Conservation (phyloP, 2,797 vertebrate species). For the Brachyalestes nurse region DNA sequence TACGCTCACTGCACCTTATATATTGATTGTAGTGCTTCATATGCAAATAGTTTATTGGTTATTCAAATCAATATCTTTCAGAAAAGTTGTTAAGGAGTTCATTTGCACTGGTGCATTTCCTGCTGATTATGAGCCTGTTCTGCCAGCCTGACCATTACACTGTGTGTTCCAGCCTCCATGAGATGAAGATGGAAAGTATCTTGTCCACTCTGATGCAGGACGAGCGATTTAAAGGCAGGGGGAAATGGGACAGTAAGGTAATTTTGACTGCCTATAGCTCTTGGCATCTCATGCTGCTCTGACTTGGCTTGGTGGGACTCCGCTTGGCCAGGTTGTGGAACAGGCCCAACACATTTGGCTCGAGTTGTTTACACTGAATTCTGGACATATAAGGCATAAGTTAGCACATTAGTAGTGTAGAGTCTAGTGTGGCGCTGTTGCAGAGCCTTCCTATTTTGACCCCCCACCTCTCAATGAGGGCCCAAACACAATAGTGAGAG, state of each 20-base stretch:
- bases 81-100: too few species aligned
- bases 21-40: too few species aligned
- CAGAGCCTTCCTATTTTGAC: slow-evolving; percentile 15
- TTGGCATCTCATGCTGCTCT: background rate
- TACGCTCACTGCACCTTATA: too few species aligned
- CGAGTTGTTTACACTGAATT: slow-evolving; percentile 11
- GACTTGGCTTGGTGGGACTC: background rate
- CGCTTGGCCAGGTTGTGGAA: slow-evolving; percentile 6
- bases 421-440: slow-evolving; percentile 21
- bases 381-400: background rate
- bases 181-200: slow-evolving; percentile 88
- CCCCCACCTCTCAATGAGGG: slow-evolving; percentile 21
- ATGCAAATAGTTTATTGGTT: too few species aligned
- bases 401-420: slow-evolving; percentile 2
- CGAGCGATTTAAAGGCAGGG: slow-evolving; percentile 78
- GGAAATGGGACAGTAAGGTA: slow-evolving; percentile 81
- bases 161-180: slow-evolving; percentile 78
- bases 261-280: slow-evolving; percentile 37
- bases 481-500: slow-evolving; percentile 36
- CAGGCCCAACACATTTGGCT: background rate
- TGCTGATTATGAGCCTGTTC: too few species aligned
- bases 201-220: slow-evolving; percentile 82
- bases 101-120: too few species aligned
- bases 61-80: too few species aligned
- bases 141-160: background rate